Base-by-base conservation (phyloP, 2,113 vertebrate genomes). In the Oostethus manadensis region DNA sequence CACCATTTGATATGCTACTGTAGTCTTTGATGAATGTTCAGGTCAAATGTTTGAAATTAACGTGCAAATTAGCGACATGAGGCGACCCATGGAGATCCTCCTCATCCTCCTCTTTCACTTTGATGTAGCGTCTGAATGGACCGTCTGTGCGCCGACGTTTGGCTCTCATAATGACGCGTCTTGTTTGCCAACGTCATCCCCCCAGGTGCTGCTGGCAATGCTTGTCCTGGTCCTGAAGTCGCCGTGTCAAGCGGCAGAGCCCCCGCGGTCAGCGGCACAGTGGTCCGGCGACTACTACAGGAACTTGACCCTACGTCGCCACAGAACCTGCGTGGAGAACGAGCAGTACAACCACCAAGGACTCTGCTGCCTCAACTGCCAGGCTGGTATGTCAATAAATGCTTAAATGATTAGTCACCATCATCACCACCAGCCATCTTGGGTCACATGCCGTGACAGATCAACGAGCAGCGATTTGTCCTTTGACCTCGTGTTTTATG, bases 341-440 rank as follows among this genome's bases (percentile, higher is more conserved):
- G 62, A 86, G 56, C 82, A 91, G 74, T 91, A 90, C 66, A 64
- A 60, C 22, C 61, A 86, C 67, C 78, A 73, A n/a, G 78, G 77
- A 8, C 67, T 84, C 60, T 91, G 90, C 79, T 91, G 90, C 82
- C 82, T 77, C 54, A 90, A 91, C 50, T 91, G 90, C 70, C 78
- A 81, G 22, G 89, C 88, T 13, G 90, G 90, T 91, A 71, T 89
- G 88, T 44, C 14, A 20, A 48, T n/a, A 33, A 3, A 33, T 2
- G 23, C n/a, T n/a, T n/a, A 26, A 26, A 26, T 4, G 13, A 23
- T 45, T 15, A n/a, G n/a, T n/a, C n/a, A n/a, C n/a, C n/a, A n/a
- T 10, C n/a, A 9, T 47, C n/a, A 26, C 23, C 3, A 26, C 23
- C 23, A 5, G 29, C 29, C 29, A 33, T 33, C 29, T 33, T 26